These are phyloP conservation scores for Vireo altiloquus DNA, from an alignment of 2,113 vertebrate species.

Conservation along the genomic window DNA sequence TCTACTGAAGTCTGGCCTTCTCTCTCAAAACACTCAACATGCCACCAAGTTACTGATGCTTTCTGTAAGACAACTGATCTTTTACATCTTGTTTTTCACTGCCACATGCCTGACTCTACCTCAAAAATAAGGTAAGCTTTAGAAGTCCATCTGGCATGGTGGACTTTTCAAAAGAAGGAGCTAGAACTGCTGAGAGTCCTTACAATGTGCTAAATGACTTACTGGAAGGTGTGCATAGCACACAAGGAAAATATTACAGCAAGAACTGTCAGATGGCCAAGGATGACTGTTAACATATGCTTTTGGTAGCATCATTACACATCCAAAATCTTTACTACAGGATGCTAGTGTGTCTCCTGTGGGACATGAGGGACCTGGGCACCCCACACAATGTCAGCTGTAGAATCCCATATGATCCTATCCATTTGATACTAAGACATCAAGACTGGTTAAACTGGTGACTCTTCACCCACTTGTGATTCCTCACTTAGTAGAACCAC, in stretches of 20 bases:
- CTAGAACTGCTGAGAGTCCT: not conserved
- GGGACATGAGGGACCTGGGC: not conserved
- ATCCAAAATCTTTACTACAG: not conserved
- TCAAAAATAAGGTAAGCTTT: not conserved
- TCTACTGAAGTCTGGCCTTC: not conserved
- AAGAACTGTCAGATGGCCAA: not conserved
- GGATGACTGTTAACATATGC: not conserved
- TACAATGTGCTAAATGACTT: not conserved
- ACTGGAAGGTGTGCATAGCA: not conserved
- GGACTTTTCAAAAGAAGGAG: conserved; percentile 2
- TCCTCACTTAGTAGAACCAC: not conserved
- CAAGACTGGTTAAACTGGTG: not conserved
- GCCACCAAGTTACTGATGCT: not conserved
- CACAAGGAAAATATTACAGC: not conserved
- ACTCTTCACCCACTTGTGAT: not conserved
- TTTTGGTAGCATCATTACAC: not conserved
- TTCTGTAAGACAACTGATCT: not conserved
- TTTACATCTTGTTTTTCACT: not conserved
- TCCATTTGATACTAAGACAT: not conserved
- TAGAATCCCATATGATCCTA: not conserved
- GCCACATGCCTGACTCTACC: not conserved
- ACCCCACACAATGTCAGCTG: not conserved
- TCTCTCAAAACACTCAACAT: not conserved
- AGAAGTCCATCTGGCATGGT: not conserved
- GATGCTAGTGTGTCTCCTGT: not conserved